Percentiles rank a stretch among this genome's conserved stretches.
Conservation (phyloP, 2,888 invertebrate species). For the Melanophora roralis region DNA sequence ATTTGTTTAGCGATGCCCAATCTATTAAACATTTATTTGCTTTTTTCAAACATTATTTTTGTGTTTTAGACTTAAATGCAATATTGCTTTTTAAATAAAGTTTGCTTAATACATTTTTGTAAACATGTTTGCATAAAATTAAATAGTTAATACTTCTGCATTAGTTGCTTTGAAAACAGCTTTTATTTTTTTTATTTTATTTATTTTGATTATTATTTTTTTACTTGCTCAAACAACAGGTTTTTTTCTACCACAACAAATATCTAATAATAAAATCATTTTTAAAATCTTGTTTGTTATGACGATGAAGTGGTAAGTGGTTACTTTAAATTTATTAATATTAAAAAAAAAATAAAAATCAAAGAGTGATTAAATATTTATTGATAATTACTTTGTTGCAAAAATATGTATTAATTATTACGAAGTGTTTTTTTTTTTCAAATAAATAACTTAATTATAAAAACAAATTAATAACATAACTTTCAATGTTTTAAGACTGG, state of each 20-base stretch:
- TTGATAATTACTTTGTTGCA: slow-evolving; percentile 13
- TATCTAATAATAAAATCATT: neutral
- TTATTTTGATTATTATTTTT: slow-evolving; percentile 15
- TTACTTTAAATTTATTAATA: slow-evolving; percentile 7
- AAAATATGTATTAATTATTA: slow-evolving; percentile 3
- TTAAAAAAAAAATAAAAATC: neutral
- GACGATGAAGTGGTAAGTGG: slow-evolving; percentile 10
- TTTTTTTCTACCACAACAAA: slow-evolving; percentile 2
- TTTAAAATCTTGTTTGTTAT: slow-evolving; percentile 7
- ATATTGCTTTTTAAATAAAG: neutral
- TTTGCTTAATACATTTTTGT: slow-evolving; percentile 3
- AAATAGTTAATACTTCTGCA: slow-evolving; percentile 28
- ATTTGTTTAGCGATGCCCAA: too few relatives aligned
- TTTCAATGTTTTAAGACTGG: too few relatives aligned
- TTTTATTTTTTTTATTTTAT: neutral
- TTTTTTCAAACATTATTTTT: neutral
- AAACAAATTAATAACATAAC: too few relatives aligned
- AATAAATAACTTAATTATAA: slow-evolving; percentile 19
- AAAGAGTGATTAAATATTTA: slow-evolving; percentile 25
- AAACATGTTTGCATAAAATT: neutral
- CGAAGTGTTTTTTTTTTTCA: too few relatives aligned
- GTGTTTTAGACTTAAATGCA: neutral
- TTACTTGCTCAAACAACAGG: slow-evolving; percentile 6
- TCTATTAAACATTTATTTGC: slow-evolving; percentile 6
- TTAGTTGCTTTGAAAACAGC: slow-evolving; percentile 10